Percentiles rank a stretch among this genome's conserved stretches.
phyloP scores from a whole-genome alignment of 2,113 vertebrate genomes.

The Pollimyrus isidori region DNA sequence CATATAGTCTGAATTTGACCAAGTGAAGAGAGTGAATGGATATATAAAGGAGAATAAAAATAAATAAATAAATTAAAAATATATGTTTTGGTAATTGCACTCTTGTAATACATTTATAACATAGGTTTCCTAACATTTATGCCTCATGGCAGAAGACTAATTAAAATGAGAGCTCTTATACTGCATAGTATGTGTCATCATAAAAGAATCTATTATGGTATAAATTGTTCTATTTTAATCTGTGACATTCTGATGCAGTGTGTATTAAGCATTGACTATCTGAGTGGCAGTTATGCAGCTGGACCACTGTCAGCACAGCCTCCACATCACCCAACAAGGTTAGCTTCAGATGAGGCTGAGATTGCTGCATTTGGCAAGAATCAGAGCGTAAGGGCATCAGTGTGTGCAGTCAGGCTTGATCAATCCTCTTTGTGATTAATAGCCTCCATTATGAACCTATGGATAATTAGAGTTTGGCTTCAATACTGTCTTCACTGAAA shows the following conservation, averaged over 20 bases:
- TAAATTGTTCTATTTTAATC: neutral
- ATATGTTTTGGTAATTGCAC: neutral
- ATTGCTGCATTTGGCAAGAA: constrained; percentile 12
- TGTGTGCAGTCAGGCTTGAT: constrained; percentile 21
- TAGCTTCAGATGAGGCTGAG: neutral
- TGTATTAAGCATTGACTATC: neutral
- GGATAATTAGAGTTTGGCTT: constrained; percentile 26
- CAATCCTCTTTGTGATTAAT: constrained; percentile 31
- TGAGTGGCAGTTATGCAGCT: neutral
- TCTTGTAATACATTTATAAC: neutral
- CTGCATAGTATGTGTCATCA: neutral
- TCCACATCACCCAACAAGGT: neutral
- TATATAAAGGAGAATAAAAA: neutral
- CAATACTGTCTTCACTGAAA: neutral
- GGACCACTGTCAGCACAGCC: neutral
- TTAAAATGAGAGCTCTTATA: neutral
- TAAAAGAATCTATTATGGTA: neutral
- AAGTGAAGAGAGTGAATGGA: neutral
- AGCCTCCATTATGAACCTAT: constrained; percentile 32
- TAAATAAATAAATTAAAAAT: neutral
- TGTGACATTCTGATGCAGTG: neutral
- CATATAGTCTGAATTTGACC: neutral
- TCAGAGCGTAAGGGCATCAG: neutral
- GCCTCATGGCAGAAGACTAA: neutral
- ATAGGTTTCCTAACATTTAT: neutral